phyloP scores from a whole-genome alignment of 2,888 invertebrate genomes.

The Conops quadrifasciatus region DNA sequence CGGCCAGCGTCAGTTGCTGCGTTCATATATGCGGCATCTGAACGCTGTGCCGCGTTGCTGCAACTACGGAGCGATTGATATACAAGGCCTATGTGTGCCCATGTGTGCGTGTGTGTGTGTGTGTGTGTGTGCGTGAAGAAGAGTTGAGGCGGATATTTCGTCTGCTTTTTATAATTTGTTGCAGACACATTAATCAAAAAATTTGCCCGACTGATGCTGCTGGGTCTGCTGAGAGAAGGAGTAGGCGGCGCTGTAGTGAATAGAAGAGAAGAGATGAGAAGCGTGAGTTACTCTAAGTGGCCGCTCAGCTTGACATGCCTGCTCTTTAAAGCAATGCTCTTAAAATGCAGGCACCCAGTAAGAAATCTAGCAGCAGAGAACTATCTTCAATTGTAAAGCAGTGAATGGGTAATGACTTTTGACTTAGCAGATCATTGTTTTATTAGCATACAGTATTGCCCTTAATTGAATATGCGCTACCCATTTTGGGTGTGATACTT shows the following conservation, averaged over 20 bases:
- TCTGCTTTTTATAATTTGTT: slow-evolving; percentile 61
- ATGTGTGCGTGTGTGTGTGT: background rate
- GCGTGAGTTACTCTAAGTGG: slow-evolving; percentile 13
- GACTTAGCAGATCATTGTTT: too few relatives aligned
- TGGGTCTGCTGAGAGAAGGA: slow-evolving; percentile 37
- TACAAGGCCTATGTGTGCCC: background rate
- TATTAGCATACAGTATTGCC: too few relatives aligned
- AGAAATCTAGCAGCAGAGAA: too few relatives aligned
- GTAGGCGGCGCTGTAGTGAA: slow-evolving; percentile 17
- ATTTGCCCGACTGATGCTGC: slow-evolving; percentile 47
- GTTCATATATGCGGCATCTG: too few relatives aligned
- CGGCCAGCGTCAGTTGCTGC: slow-evolving; percentile 4
- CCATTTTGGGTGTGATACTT: too few relatives aligned
- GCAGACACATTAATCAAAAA: slow-evolving; percentile 65
- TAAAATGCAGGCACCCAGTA: too few relatives aligned
- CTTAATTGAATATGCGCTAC: too few relatives aligned
- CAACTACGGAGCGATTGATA: slow-evolving; percentile 5
- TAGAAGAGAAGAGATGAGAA: background rate
- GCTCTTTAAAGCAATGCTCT: too few relatives aligned
- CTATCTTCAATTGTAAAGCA: too few relatives aligned
- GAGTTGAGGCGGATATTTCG: slow-evolving; percentile 40
- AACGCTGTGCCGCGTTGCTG: too few relatives aligned
- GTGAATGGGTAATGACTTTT: too few relatives aligned
- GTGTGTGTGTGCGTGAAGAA: background rate
- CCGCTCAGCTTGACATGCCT: slow-evolving; percentile 20